A percentile compares a stretch with the other conserved stretches of the same genome.
Evolutionary conservation across 2,113 vertebrate species (phyloP).

Genomic region (Esox niger): DNA sequence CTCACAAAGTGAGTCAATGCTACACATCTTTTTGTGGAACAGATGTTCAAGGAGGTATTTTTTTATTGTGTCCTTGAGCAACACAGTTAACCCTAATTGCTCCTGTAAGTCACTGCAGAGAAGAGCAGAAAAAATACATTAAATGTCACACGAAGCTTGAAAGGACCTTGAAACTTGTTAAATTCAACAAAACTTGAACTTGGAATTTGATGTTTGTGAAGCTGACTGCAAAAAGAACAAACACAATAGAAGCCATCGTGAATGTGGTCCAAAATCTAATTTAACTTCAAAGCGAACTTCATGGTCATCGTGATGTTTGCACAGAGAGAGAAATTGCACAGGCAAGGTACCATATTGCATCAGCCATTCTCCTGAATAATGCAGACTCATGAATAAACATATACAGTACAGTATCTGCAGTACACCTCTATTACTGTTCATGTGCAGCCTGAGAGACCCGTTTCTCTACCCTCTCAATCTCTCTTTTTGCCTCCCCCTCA

Average conservation of each 20-base stretch:
- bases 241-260: neutral
- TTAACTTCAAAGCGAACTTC: conserved; percentile 20
- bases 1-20: neutral
- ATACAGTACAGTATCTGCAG: conserved; percentile 10
- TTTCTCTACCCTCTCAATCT: conserved; percentile 1
- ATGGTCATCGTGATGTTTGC: conserved; percentile 44
- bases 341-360: conserved; percentile 51
- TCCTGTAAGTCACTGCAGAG: too few relatives aligned
- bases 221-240: too few relatives aligned
- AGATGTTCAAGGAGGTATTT: too few relatives aligned
- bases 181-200: conserved; percentile 40
- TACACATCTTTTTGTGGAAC: too few relatives aligned
- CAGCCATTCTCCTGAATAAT: conserved; percentile 70
- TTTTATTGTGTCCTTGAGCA: too few relatives aligned
- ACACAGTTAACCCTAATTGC: too few relatives aligned
- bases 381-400: conserved; percentile 68
- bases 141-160: too few relatives aligned
- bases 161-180: too few relatives aligned
- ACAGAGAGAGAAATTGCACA: conserved; percentile 34
- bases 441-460: neutral
- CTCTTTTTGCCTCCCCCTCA: neutral
- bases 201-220: conserved; percentile 50
- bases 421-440: neutral
- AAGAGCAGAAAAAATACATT: too few relatives aligned
- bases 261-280: too few relatives aligned